These are phyloP conservation scores for Melanostigma gelatinosum DNA, from an alignment of 2,113 vertebrate species.

Conservation along the genomic window DNA sequence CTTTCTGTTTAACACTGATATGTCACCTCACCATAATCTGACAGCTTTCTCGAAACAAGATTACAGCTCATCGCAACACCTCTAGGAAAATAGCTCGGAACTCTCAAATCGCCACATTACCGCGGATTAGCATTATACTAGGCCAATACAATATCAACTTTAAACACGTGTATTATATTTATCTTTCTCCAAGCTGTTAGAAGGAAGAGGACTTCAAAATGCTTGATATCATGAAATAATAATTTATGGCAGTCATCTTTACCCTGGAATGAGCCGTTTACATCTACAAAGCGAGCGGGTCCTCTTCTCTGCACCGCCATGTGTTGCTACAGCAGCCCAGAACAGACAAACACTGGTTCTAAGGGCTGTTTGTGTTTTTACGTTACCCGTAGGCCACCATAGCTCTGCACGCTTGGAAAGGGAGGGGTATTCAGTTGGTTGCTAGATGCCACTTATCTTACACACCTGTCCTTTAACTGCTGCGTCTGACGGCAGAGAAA, in stretches of 20 bases:
- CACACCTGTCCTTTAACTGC: neutral
- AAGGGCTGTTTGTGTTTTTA: neutral
- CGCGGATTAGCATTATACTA: neutral
- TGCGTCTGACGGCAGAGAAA: slow-evolving; percentile 29
- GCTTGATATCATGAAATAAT: slow-evolving; percentile 19
- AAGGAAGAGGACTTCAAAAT: neutral
- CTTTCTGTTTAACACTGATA: slow-evolving; percentile 23
- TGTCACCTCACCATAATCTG: slow-evolving; percentile 30
- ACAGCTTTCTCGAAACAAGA: slow-evolving; percentile 32
- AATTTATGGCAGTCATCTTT: slow-evolving; percentile 5
- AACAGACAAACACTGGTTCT: neutral
- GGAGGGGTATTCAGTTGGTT: no score
- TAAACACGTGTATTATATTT: slow-evolving; percentile 25
- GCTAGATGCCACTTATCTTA: neutral
- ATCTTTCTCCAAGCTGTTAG: slow-evolving; percentile 3
- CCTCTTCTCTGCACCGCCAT: no score
- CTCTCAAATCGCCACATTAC: slow-evolving; percentile 17
- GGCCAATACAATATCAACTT: slow-evolving; percentile 6
- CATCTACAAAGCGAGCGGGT: no score
- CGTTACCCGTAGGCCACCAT: neutral
- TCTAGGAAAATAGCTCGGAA: slow-evolving; percentile 19
- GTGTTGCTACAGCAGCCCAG: no score
- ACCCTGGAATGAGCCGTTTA: no score
- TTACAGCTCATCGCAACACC: slow-evolving; percentile 7
- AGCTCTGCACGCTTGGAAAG: neutral